phyloP scores from a whole-genome alignment of 2,797 vertebrate genomes.

The Myripristis jacobus region DNA sequence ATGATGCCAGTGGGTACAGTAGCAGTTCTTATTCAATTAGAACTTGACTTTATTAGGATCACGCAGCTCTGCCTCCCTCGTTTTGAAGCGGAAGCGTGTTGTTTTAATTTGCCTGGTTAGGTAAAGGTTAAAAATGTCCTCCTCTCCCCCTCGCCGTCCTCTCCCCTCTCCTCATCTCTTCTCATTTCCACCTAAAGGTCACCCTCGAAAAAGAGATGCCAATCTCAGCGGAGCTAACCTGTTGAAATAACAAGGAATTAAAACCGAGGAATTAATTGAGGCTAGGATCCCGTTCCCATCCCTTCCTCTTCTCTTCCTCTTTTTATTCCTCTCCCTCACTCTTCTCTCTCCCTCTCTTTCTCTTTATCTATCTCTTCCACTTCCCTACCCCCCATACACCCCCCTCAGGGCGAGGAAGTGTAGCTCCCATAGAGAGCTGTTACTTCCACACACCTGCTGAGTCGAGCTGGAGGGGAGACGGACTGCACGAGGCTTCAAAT shows the following conservation, averaged over 20 bases:
- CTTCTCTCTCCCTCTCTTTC: not conserved
- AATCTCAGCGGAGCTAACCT: conserved; percentile 25
- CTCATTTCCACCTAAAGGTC: not conserved
- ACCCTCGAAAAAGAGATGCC: not conserved
- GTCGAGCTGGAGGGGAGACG: conserved; percentile 38
- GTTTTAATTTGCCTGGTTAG: not conserved
- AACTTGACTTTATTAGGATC: no score
- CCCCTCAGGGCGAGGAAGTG: not conserved
- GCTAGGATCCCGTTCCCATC: not conserved
- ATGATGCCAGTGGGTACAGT: no score
- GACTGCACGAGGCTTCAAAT: conserved; percentile 29
- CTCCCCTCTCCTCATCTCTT: not conserved
- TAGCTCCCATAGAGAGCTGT: conserved; percentile 43
- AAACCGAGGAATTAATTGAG: not conserved
- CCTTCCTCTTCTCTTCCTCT: not conserved
- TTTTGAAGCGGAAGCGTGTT: not conserved
- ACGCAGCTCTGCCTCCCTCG: no score
- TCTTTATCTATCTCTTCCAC: conserved; percentile 2
- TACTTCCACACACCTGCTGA: conserved; percentile 44
- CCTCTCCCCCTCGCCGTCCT: not conserved
- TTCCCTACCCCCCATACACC: not conserved
- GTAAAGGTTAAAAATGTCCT: not conserved
- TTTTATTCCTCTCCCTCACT: not conserved
- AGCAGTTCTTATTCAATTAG: no score
- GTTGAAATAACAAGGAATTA: conserved; percentile 37